Conservation (phyloP, 2,888 invertebrate genomes). For the Parnassius apollo region DNA sequence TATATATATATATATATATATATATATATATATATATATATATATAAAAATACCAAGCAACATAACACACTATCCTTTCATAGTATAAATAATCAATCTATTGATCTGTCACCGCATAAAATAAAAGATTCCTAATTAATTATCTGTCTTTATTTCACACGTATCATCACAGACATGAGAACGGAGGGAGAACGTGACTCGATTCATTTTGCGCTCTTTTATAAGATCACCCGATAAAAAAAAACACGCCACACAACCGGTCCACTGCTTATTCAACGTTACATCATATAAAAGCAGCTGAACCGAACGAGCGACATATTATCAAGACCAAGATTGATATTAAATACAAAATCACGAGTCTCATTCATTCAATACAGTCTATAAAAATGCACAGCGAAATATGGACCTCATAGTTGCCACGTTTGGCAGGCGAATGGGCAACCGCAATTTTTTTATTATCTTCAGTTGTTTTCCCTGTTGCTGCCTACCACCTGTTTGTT, state of each 20-base stretch:
- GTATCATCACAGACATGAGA: not conserved
- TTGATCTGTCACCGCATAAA: not conserved
- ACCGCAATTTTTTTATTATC: no score
- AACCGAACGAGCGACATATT: constrained; percentile 7
- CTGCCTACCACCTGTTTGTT: no score
- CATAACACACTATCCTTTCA: not conserved
- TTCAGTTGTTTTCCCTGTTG: no score
- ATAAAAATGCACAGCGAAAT: no score
- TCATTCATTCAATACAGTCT: no score
- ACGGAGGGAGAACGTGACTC: constrained; percentile 19
- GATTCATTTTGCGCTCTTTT: constrained; percentile 24
- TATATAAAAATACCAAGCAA: no score
- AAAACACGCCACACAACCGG: constrained; percentile 4
- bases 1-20: no score
- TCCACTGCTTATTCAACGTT: constrained; percentile 13
- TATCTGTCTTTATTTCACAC: not conserved
- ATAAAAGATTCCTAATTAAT: not conserved
- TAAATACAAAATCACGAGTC: not conserved
- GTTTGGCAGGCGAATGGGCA: no score
- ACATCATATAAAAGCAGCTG: constrained; percentile 8
- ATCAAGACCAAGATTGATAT: constrained; percentile 5
- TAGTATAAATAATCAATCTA: not conserved
- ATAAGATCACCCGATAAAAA: constrained; percentile 23
- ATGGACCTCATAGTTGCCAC: no score
- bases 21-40: no score